Conservation (phyloP, 2,797 vertebrate species). For the Peromyscus attwateri region DNA sequence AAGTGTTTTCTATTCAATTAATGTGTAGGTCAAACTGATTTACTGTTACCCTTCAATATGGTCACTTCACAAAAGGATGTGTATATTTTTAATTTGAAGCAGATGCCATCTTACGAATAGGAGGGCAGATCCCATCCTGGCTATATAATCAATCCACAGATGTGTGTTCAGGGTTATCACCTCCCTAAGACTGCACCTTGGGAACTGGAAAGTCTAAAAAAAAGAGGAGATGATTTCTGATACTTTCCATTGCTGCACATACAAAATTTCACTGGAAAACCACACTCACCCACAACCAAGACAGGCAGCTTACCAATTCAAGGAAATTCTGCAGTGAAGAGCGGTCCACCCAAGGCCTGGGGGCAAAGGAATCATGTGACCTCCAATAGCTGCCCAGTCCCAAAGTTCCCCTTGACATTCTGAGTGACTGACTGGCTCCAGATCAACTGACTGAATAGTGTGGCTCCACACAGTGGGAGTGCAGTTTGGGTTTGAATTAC, state of each 20-base stretch:
- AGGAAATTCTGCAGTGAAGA: conserved; percentile 78
- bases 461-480: conserved; percentile 55
- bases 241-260: conserved; percentile 76
- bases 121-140: conserved; percentile 76
- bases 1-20: conserved; percentile 82
- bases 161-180: conserved; percentile 71
- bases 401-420: conserved; percentile 72
- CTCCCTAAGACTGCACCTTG: conserved; percentile 79
- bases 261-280: conserved; percentile 79
- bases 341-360: conserved; percentile 79
- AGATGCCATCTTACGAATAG: conserved; percentile 75
- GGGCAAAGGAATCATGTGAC: conserved; percentile 79
- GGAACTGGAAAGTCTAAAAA: conserved; percentile 78
- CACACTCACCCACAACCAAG: conserved; percentile 81
- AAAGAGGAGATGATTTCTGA: conserved; percentile 75
- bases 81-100: conserved; percentile 77
- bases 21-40: conserved; percentile 80
- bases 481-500: conserved; percentile 72
- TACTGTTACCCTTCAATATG: conserved; percentile 74
- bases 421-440: conserved; percentile 71
- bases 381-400: conserved; percentile 72
- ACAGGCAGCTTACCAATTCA: conserved; percentile 81
- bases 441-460: conserved; percentile 61
- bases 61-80: conserved; percentile 73
- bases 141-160: conserved; percentile 77